Conservation (phyloP, 2,113 vertebrate genomes). For the Erythrolamprus reginae region DNA sequence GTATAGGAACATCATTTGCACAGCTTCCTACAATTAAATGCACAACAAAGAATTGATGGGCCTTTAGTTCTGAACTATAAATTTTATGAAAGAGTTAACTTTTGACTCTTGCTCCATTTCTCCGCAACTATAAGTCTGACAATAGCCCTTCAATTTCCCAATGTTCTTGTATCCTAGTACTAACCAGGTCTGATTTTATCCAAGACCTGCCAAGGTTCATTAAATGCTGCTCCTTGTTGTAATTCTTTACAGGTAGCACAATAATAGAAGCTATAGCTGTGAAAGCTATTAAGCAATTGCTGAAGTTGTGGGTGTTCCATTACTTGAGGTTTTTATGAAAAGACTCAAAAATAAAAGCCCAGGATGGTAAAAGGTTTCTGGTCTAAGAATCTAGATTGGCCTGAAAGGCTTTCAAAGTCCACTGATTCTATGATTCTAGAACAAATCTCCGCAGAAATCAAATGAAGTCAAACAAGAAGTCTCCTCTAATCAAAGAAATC, state of each 20-base stretch:
- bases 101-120: background rate
- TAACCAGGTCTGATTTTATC: background rate
- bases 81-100: background rate
- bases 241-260: background rate
- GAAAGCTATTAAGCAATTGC: background rate
- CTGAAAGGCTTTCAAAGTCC: background rate
- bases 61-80: background rate
- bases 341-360: background rate
- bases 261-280: background rate
- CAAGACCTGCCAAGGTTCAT: background rate
- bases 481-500: background rate
- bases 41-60: background rate
- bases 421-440: background rate
- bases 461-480: background rate
- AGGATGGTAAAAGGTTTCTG: background rate
- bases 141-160: background rate
- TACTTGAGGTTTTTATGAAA: background rate
- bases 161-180: background rate
- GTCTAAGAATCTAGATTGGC: background rate
- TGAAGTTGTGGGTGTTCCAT: background rate
- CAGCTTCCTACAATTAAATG: background rate
- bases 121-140: background rate
- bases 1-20: background rate
- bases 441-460: background rate
- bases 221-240: background rate